phyloP scores from a whole-genome alignment of 2,888 invertebrate genomes.

The Baccha elongata region DNA sequence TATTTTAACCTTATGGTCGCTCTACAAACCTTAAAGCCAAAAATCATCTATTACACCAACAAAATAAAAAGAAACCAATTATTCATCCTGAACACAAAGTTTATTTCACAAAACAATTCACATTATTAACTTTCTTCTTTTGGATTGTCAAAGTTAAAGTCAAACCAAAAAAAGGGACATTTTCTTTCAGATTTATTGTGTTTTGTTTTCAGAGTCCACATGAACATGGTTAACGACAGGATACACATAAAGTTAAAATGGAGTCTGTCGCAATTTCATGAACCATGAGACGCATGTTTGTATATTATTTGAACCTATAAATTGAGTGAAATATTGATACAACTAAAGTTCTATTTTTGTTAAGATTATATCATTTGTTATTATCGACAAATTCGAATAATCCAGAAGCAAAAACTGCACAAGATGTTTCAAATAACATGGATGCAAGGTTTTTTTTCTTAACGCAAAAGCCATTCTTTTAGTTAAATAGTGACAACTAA shows the following conservation, averaged over 20 bases:
- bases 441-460: too few relatives aligned
- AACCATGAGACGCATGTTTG: constrained; percentile 39
- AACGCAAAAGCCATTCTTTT: too few relatives aligned
- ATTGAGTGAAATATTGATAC: background rate
- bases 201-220: constrained; percentile 7
- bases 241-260: background rate
- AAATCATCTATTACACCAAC: background rate
- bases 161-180: constrained; percentile 12
- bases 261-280: constrained; percentile 41
- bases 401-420: too few relatives aligned
- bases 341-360: constrained; percentile 3
- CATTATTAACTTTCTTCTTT: constrained; percentile 6
- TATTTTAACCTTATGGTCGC: background rate
- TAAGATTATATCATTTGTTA: too few relatives aligned
- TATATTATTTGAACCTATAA: constrained; percentile 9
- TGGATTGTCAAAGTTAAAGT: constrained; percentile 5
- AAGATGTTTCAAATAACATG: too few relatives aligned
- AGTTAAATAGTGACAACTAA: too few relatives aligned
- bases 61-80: constrained; percentile 1
- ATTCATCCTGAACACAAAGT: constrained; percentile 16
- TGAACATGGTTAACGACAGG: constrained; percentile 2
- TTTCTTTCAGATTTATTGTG: constrained; percentile 21
- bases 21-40: background rate
- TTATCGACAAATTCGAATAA: too few relatives aligned
- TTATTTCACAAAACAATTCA: constrained; percentile 18